Evolutionary conservation across 2,797 vertebrate species (phyloP).

Genomic region (Pelodytes ibericus): DNA sequence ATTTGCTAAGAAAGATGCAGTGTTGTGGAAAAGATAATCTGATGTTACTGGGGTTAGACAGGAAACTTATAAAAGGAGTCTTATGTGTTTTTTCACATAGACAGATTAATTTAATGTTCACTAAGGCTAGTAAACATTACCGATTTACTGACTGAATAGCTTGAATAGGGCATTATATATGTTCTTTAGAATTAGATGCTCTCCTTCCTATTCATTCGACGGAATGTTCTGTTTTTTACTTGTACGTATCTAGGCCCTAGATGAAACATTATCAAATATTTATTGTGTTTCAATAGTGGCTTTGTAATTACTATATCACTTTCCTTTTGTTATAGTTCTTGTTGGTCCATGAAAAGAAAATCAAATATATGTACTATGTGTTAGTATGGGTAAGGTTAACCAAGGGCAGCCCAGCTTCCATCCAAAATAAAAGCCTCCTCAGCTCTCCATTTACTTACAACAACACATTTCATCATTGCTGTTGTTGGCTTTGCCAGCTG

Average conservation of each 20-base stretch:
- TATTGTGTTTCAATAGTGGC: constrained; percentile 22
- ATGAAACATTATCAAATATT: constrained; percentile 53
- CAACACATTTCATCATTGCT: constrained; percentile 12
- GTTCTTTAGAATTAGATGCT: neutral
- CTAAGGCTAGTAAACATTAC: constrained; percentile 27
- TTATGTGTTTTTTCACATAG: constrained; percentile 3
- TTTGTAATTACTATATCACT: constrained; percentile 44
- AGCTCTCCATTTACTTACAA: constrained; percentile 14
- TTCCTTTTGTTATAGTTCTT: constrained; percentile 36
- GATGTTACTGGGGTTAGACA: neutral
- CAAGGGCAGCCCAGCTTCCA: constrained; percentile 22
- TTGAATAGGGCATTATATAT: constrained; percentile 3
- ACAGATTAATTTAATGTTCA: constrained; percentile 15
- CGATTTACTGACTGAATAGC: neutral
- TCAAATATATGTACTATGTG: constrained; percentile 32
- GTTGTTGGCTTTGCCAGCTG: neutral
- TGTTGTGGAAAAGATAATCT: constrained; percentile 1
- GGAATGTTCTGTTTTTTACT: constrained; percentile 24
- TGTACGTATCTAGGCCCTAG: neutral
- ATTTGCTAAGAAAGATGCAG: neutral
- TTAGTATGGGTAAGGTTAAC: constrained; percentile 31
- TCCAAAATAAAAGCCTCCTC: neutral
- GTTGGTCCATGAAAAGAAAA: constrained; percentile 31
- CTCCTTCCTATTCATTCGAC: constrained; percentile 14
- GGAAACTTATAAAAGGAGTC: constrained; percentile 10